Conservation (phyloP, 23 tunicate species). For the Phallusia fumigata region DNA sequence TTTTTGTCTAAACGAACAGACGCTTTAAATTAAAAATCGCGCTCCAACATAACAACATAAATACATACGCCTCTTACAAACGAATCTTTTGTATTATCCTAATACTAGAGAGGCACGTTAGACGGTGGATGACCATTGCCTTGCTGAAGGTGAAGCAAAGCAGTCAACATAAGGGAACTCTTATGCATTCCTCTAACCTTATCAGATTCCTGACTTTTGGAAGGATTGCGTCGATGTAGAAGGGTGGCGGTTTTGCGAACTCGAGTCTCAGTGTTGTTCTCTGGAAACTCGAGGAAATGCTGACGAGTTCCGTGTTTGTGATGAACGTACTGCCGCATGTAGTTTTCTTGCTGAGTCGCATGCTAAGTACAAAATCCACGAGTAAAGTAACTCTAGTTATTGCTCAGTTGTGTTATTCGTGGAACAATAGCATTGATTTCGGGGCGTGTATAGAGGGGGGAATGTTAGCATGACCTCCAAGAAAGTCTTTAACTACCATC, state of each 20-base stretch:
- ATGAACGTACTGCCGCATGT: conserved; percentile 45
- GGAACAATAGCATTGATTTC: no score
- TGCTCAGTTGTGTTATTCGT: no score
- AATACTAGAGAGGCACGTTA: no score
- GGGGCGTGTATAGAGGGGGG: no score
- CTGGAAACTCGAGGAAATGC: conserved; percentile 63
- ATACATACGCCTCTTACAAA: no score
- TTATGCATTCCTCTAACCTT: no score
- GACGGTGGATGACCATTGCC: no score
- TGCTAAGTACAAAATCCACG: conserved; percentile 25
- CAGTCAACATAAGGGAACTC: not conserved
- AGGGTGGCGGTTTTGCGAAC: conserved; percentile 43
- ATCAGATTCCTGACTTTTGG: not conserved
- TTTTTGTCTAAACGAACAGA: conserved; percentile 23
- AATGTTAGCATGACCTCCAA: no score
- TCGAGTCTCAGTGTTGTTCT: conserved; percentile 46
- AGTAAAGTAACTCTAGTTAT: no score
- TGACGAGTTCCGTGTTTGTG: conserved; percentile 61
- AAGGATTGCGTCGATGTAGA: conserved; percentile 1
- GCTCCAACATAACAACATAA: not conserved
- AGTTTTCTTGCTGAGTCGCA: conserved; percentile 49
- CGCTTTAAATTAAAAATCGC: not conserved
- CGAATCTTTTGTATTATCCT: no score
- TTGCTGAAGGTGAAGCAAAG: no score
- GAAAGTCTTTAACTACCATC: no score